phyloP scores from a whole-genome alignment of 2,113 vertebrate species.

The Bubo bubo region DNA sequence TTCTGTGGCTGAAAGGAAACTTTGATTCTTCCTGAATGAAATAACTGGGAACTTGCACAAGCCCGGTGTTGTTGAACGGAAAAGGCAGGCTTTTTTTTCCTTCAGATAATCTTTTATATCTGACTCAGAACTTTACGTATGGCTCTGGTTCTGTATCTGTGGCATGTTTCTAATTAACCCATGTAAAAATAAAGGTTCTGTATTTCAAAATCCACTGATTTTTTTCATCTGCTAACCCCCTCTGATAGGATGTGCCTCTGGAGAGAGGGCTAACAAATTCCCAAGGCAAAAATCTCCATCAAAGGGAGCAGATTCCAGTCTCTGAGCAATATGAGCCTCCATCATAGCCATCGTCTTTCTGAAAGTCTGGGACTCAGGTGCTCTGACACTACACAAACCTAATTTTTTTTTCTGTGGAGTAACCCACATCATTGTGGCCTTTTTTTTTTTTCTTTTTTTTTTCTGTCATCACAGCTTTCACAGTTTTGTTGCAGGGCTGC shows the following conservation, averaged over 20 bases:
- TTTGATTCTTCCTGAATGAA: conserved; percentile 65
- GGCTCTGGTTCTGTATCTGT: neutral
- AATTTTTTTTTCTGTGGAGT: neutral
- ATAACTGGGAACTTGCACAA: conserved; percentile 40
- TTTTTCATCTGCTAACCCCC: neutral
- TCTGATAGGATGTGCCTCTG: neutral
- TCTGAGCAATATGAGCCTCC: neutral
- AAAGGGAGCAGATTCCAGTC: neutral
- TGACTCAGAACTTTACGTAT: neutral
- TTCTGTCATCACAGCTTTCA: neutral
- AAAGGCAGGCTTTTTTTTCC: conserved; percentile 30
- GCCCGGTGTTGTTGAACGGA: neutral
- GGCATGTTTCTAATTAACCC: conserved; percentile 29
- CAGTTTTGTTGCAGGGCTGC: neutral
- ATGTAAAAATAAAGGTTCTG: neutral
- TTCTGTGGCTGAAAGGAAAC: conserved; percentile 50
- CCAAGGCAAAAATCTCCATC: neutral
- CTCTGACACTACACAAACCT: neutral
- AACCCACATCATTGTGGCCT: neutral
- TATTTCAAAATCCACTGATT: neutral
- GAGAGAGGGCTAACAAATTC: neutral
- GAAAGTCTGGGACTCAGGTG: neutral
- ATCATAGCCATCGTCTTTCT: neutral
- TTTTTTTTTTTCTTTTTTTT: neutral
- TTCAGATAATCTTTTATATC: conserved; percentile 30